Percentiles rank a stretch among this genome's conserved stretches.
Conservation (phyloP, 1,140 invertebrate genomes). For the Bacillus rossius region DNA sequence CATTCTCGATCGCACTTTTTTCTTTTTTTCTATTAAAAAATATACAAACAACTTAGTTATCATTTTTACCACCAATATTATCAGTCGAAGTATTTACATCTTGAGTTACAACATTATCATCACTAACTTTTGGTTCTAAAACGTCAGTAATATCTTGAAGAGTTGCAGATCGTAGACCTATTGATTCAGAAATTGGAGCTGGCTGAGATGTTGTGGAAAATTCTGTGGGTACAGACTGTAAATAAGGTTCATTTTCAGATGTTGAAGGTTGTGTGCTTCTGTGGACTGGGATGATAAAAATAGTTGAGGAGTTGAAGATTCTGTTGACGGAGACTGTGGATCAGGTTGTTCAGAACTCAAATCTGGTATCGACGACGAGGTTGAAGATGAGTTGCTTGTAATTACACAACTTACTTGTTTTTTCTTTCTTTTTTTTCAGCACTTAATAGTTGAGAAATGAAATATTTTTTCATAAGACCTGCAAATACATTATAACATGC, state of each 20-base stretch:
- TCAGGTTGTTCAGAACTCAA: slow-evolving; percentile 12
- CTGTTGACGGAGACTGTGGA: slow-evolving; percentile 14
- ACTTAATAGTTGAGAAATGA: no score
- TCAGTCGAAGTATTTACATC: neutral
- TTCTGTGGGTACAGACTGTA: neutral
- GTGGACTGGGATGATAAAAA: no score
- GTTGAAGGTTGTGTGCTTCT: no score
- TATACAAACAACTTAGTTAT: no score
- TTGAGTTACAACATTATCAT: slow-evolving; percentile 7
- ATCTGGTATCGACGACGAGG: slow-evolving; percentile 2
- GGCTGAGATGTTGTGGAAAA: neutral
- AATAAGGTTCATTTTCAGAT: no score
- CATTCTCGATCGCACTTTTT: no score
- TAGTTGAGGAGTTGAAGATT: no score
- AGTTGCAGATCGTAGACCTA: slow-evolving; percentile 9
- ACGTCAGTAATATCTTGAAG: slow-evolving; percentile 8
- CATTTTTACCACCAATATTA: no score
- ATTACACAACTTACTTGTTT: slow-evolving; percentile 12
- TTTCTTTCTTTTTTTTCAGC: slow-evolving; percentile 3
- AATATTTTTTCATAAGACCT: no score
- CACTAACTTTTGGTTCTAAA: slow-evolving; percentile 6
- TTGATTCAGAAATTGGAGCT: neutral
- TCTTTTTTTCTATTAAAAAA: no score
- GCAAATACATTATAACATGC: no score
- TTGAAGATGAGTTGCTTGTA: slow-evolving; percentile 10